phyloP scores from a whole-genome alignment of 1,140 invertebrate species.

The Xylocopa sonorina region DNA sequence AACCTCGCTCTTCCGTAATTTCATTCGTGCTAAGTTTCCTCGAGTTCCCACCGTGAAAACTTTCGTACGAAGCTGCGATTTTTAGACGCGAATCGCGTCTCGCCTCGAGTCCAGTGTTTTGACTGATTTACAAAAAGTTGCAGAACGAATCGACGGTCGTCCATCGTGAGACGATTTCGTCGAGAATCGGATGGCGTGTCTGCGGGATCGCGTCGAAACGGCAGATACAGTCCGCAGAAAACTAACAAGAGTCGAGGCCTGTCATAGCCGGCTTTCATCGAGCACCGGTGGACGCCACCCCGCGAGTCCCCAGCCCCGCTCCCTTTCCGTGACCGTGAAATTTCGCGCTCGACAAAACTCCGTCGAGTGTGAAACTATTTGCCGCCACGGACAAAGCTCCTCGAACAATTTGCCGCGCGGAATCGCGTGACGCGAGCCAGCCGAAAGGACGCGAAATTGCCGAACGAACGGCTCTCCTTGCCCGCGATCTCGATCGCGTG shows the following conservation, averaged over 20 bases:
- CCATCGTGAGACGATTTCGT: not conserved
- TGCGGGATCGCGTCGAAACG: not conserved
- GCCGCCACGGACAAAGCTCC: not conserved
- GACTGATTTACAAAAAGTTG: too few species aligned
- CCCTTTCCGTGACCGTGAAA: constrained; percentile 44
- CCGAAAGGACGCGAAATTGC: constrained; percentile 9
- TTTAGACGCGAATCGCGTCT: too few species aligned
- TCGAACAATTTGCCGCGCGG: not conserved
- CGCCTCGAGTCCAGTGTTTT: not conserved
- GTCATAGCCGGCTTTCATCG: constrained; percentile 43
- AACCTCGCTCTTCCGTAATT: not conserved
- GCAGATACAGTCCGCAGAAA: constrained; percentile 47
- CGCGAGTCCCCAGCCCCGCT: not conserved
- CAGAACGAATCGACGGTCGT: not conserved
- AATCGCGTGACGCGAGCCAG: constrained; percentile 29
- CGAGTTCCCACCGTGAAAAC: too few species aligned
- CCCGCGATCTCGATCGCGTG: constrained; percentile 3
- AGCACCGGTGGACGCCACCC: too few species aligned
- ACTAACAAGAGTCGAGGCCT: constrained; percentile 39
- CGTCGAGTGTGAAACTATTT: constrained; percentile 44
- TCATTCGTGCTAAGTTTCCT: not conserved
- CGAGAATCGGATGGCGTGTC: constrained; percentile 5
- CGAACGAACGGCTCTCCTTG: not conserved
- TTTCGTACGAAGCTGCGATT: too few species aligned
- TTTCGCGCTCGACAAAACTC: constrained; percentile 14